Base-by-base conservation (phyloP, 2,113 vertebrate genomes). In the Stomatorhinus ivindoensis region DNA sequence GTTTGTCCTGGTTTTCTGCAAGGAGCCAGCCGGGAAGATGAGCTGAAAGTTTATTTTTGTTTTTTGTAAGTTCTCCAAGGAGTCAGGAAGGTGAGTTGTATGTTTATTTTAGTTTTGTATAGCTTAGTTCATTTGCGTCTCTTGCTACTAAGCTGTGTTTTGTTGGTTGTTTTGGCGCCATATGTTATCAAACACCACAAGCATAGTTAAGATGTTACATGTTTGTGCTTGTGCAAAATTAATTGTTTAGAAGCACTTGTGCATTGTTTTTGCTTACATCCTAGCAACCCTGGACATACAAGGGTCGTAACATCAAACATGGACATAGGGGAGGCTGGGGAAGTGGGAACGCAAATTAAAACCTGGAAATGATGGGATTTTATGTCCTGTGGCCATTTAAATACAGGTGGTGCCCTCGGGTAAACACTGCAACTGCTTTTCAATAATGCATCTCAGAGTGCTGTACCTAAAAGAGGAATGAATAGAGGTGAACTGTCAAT, bases 381-480 rank as follows among this genome's bases (percentile, higher is more conserved):
- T n/a, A 15, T 24, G 24, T 31, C 58, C 84, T 19, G 19, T 69
- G 87, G 61, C 15, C 19, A 35, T 17, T 96, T 93, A 95, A 93
- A 96, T 94, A 91, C 94, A 96, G 10, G 93, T 92, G 24, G 94
- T 95, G 4, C 95, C 95, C 47, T 97, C 97, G 0, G 96, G 95
- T 86, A 96, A 95, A 95, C 98, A 97, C 73, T 96, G 94, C 91
- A 99, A 95, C 93, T 97, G 96, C 88, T 96, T 97, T 92, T 97
- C 95, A 39, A 99, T 99, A 93, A 97, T 95, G 86, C 96, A 92
- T 27, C 97, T 96, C 47, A 98, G 94, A 89, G 95, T 95, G 0
- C 95, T 96, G 89, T 98, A 99, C 88, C 95, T 96, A 69, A 50
- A 88, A 90, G 82, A 31, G 90, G 6, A 91, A 42, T 55, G 46